Conservation (phyloP, 2,797 vertebrate genomes). For the Xiphorhynchus erythropygius region DNA sequence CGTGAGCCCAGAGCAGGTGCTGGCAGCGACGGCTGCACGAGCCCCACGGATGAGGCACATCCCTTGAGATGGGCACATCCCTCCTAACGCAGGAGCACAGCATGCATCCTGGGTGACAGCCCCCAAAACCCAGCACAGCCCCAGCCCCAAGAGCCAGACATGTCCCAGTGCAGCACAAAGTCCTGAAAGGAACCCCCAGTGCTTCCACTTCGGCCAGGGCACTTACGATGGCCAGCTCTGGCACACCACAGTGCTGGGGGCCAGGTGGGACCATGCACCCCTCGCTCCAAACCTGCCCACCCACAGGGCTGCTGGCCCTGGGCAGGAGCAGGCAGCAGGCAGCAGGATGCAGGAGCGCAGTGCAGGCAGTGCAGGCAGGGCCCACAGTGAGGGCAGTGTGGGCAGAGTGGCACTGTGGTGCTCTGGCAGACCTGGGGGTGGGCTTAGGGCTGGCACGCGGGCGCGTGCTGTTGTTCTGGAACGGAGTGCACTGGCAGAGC, state of each 20-base stretch:
- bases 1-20: accelerated
- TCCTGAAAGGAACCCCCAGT: neutral
- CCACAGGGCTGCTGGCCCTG: accelerated
- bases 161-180: accelerated
- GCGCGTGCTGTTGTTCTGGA: slow-evolving; percentile 52
- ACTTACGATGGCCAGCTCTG: accelerated
- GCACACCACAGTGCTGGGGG: accelerated
- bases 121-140: accelerated
- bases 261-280: accelerated
- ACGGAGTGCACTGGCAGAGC: slow-evolving; percentile 50
- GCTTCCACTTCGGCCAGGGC: accelerated
- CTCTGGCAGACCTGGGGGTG: slow-evolving; percentile 49
- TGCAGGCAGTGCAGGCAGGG: neutral
- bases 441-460: slow-evolving; percentile 44
- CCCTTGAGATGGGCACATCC: accelerated
- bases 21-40: accelerated
- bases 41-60: accelerated
- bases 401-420: neutral
- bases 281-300: neutral
- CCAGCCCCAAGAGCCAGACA: neutral
- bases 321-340: accelerated
- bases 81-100: accelerated
- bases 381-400: accelerated
- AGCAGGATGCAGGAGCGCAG: neutral
- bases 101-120: accelerated